Evolutionary conservation across 2,888 invertebrate species (phyloP).

Genomic region (Nebria brevicollis): DNA sequence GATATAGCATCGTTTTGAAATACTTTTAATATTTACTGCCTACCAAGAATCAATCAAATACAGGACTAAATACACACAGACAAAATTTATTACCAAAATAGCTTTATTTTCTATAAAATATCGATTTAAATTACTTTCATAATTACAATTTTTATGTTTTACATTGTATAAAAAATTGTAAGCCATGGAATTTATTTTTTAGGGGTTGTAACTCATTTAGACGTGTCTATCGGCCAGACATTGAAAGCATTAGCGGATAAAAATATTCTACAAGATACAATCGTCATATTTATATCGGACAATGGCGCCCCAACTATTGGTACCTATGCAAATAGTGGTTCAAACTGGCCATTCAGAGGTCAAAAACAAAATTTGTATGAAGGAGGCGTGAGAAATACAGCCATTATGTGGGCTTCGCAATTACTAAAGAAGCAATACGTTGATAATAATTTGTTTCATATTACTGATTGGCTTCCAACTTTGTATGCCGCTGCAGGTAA

Average conservation of each 20-base stretch:
- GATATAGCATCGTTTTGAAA: too few relatives aligned
- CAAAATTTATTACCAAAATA: too few relatives aligned
- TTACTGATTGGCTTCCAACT: too few relatives aligned
- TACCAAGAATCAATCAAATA: too few relatives aligned
- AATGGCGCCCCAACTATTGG: conserved; percentile 86
- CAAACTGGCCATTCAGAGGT: conserved; percentile 84
- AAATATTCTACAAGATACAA: conserved; percentile 80
- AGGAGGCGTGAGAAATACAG: conserved; percentile 82
- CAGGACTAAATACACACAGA: too few relatives aligned
- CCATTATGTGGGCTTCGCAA: conserved; percentile 78
- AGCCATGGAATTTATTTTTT: too few relatives aligned
- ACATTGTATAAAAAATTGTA: too few relatives aligned
- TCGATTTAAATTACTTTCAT: too few relatives aligned
- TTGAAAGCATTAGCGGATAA: conserved; percentile 65
- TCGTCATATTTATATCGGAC: conserved; percentile 88
- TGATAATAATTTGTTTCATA: too few relatives aligned
- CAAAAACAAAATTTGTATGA: conserved; percentile 86
- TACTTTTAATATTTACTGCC: too few relatives aligned
- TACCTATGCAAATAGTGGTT: conserved; percentile 72
- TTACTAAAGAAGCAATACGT: conserved; percentile 55
- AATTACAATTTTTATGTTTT: too few relatives aligned
- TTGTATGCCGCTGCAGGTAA: conserved; percentile 50
- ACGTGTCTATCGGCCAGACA: conserved; percentile 75
- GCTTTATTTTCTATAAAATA: too few relatives aligned
- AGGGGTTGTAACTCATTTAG: conserved; percentile 86